A percentile compares a stretch with the other conserved stretches of the same genome.
Conservation (phyloP, 2,888 invertebrate species). For the Stenchaetothrips biformis region DNA sequence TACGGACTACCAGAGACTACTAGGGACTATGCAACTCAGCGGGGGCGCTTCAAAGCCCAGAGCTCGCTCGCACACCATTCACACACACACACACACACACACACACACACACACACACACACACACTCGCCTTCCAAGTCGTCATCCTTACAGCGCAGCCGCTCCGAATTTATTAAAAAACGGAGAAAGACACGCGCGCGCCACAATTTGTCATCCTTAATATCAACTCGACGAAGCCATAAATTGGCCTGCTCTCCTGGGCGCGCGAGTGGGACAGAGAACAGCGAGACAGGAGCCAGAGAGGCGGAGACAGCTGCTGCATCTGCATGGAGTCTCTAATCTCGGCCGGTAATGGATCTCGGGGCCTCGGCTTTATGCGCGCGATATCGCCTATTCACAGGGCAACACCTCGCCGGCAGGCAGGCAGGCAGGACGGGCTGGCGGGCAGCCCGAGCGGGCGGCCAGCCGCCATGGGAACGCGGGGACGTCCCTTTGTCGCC, state of each 20-base stretch:
- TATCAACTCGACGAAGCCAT: not conserved
- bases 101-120: not conserved
- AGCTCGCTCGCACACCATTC: too few relatives aligned
- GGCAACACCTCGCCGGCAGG: not conserved
- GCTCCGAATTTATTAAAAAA: not conserved
- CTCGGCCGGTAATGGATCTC: constrained; percentile 11
- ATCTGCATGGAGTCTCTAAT: not conserved
- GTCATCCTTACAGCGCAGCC: not conserved
- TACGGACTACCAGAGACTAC: too few relatives aligned
- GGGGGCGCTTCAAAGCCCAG: too few relatives aligned
- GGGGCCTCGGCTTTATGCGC: not conserved
- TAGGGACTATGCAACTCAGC: too few relatives aligned
- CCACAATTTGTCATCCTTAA: constrained; percentile 22
- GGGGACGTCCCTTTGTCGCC: not conserved
- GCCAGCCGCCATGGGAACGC: not conserved
- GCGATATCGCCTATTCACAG: not conserved
- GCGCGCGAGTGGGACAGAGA: not conserved
- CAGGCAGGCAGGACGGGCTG: too few relatives aligned
- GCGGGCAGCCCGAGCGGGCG: not conserved
- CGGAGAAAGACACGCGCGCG: not conserved
- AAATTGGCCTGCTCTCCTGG: not conserved
- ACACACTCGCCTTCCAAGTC: not conserved
- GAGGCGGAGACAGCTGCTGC: not conserved
- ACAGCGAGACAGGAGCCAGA: not conserved
- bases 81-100: not conserved